Base-by-base conservation (phyloP, 2,888 invertebrate species). In the Homarus gammarus region DNA sequence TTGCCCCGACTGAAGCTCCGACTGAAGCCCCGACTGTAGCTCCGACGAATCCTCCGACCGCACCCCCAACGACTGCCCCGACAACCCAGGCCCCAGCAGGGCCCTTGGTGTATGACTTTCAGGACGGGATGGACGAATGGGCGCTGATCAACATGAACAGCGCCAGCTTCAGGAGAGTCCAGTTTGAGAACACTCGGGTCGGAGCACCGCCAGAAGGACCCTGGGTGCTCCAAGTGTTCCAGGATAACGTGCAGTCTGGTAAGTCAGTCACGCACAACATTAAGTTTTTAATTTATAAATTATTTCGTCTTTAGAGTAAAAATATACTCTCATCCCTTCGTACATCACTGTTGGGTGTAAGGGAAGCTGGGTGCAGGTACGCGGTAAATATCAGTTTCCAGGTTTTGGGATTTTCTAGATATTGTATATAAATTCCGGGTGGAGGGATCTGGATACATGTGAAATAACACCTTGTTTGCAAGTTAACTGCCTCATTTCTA, bases 71-170 rank as follows among this genome's bases (percentile, higher is more conserved):
- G 38, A 83, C 72, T 31, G 49, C 18, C 5, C 10, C n/a, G 10
- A 56, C 68, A 10, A 83, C 82, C 31, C 36, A 51, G 33, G 33
- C 33, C 12, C 40, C 15, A 10, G 27, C 70, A 31, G n/a, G 73
- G 31, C 73, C 33, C 6, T 64, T 64, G 64, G 22, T 73, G 38
- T 73, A 6, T 2, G 44, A 77, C 49, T 77, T 38, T 22, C 56
- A 81, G 81, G 31, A 31, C 1, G 64, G 36, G 6, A 64, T 40
- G 56, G 36, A 81, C 12, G 81, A 61, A 0, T 81, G 81, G 81
- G 33, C 61, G 18, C 36, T 81, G 38, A 61, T 56, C 12, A 33
- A 64, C 56, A 81, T 81, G 81, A 81, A 81, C 81, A n/a, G 40
- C 36, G 81, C 49, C 22, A n/a, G 36, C 40, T 81, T 56, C 36